Conservation (phyloP, 2,888 invertebrate genomes). For the Heteromyza rotundicornis region DNA sequence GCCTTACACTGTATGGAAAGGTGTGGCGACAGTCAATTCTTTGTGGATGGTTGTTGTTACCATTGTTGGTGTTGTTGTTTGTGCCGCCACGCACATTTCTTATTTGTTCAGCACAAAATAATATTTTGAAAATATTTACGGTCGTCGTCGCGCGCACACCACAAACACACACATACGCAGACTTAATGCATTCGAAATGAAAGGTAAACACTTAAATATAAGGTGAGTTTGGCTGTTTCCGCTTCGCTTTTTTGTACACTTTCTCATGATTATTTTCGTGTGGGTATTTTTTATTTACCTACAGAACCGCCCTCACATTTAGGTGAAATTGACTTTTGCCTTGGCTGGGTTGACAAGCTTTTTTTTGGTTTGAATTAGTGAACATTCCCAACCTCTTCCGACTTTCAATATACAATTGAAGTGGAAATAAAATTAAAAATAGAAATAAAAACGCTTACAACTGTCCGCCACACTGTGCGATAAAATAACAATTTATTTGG, state of each 20-base stretch:
- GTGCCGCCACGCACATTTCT: not conserved
- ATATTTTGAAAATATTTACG: not conserved
- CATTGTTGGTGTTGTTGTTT: not conserved
- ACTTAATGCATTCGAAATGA: constrained; percentile 4
- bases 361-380: too few relatives aligned
- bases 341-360: not conserved
- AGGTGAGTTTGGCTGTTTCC: not conserved
- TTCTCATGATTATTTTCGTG: not conserved
- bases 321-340: not conserved
- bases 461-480: not conserved
- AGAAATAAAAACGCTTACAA: constrained; percentile 21
- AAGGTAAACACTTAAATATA: not conserved
- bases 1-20: not conserved
- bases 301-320: not conserved
- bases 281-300: too few relatives aligned
- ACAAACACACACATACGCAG: not conserved
- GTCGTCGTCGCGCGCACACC: not conserved
- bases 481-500: not conserved
- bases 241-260: not conserved
- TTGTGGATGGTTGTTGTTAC: not conserved
- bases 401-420: not conserved
- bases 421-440: not conserved
- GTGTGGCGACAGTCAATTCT: not conserved
- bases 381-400: too few relatives aligned
- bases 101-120: constrained; percentile 1